Evolutionary conservation across 1,140 invertebrate species (phyloP).

Genomic region (Listronotus bonariensis): DNA sequence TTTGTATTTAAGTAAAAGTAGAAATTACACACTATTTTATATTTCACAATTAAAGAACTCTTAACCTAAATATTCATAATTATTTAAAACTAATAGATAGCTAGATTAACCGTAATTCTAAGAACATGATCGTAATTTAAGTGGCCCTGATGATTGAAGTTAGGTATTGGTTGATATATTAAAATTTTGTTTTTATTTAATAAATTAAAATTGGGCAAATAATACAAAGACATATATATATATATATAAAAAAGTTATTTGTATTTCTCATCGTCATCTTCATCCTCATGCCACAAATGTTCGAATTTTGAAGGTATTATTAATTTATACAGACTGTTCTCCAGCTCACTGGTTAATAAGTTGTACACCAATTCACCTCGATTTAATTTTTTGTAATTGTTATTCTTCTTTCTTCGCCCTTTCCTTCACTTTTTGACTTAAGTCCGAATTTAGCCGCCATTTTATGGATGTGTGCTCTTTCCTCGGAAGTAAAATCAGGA

Average conservation of each 20-base stretch:
- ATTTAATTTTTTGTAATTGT: slow-evolving; percentile 40
- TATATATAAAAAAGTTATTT: not conserved
- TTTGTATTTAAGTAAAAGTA: no score
- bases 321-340: slow-evolving; percentile 38
- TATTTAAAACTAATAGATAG: no score
- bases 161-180: no score
- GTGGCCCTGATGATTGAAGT: no score
- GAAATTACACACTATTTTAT: no score
- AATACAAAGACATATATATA: no score
- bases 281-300: slow-evolving; percentile 24
- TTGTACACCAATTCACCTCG: slow-evolving; percentile 36
- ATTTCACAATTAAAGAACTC: no score
- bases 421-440: slow-evolving; percentile 43
- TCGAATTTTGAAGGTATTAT: slow-evolving; percentile 34
- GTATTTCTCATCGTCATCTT: not conserved
- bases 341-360: slow-evolving; percentile 28
- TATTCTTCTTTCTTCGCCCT: slow-evolving; percentile 36
- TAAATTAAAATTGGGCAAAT: no score
- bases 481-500: slow-evolving; percentile 38
- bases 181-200: no score
- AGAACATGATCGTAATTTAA: no score
- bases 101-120: no score
- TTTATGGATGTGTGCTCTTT: slow-evolving; percentile 41
- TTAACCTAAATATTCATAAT: no score
- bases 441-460: slow-evolving; percentile 37